Percentiles rank a stretch among this genome's conserved stretches.
Conservation (phyloP, 23 tunicate genomes). For the Trididemnum nubilum region DNA sequence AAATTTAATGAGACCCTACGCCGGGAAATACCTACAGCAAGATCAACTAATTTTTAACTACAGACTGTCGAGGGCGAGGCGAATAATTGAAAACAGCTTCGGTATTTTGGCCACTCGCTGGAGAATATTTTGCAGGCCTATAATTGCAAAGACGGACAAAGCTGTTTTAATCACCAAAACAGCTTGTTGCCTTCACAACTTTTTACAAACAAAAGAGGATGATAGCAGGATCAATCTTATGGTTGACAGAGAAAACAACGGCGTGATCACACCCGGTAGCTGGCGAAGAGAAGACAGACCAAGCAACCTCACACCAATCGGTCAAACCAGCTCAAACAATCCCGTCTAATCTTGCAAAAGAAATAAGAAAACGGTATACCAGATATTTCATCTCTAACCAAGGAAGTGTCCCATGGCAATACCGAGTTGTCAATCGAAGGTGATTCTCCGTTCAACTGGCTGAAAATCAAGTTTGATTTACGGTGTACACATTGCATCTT, state of each 20-base stretch:
- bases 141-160: background rate
- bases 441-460: too few species aligned
- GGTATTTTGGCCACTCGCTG: conserved; percentile 7
- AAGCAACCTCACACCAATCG: background rate
- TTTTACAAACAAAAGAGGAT: background rate
- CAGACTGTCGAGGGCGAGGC: conserved; percentile 13
- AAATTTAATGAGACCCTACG: conserved; percentile 38
- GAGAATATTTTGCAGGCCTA: background rate
- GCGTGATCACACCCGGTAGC: background rate
- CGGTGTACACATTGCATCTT: too few species aligned
- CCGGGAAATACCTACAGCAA: conserved; percentile 12
- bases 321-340: background rate
- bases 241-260: background rate
- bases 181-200: background rate
- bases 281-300: background rate
- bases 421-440: background rate
- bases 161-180: background rate
- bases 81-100: conserved; percentile 16
- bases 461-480: too few species aligned
- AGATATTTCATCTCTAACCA: background rate
- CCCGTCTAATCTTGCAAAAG: background rate
- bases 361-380: background rate
- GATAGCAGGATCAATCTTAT: background rate
- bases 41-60: conserved; percentile 27
- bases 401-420: background rate